Percentiles rank a stretch among this genome's conserved stretches.
Evolutionary conservation across 2,888 invertebrate genomes (phyloP).

Genomic region (Erebia palarica): DNA sequence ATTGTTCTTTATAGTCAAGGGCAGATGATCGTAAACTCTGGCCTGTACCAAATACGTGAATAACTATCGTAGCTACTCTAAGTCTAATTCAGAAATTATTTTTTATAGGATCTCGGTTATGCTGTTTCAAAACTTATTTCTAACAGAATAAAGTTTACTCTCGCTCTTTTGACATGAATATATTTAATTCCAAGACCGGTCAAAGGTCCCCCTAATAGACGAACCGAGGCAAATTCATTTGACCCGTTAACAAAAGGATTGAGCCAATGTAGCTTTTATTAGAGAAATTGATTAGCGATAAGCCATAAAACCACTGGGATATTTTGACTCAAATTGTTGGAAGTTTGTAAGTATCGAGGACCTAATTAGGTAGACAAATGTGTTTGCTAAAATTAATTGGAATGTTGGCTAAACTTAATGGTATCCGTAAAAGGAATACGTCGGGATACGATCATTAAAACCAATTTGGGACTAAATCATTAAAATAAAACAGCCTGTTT

Average conservation of each 20-base stretch:
- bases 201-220: constrained; percentile 21
- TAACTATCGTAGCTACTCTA: constrained; percentile 28
- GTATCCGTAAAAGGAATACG: background rate
- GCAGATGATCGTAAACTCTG: constrained; percentile 32
- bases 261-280: constrained; percentile 25
- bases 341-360: no score
- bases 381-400: background rate
- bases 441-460: background rate
- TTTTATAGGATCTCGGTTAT: background rate
- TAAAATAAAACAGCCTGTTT: background rate
- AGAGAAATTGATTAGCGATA: constrained; percentile 19
- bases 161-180: constrained; percentile 6
- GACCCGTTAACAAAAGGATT: constrained; percentile 29
- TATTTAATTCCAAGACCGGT: constrained; percentile 13
- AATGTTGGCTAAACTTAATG: background rate
- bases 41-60: constrained; percentile 28
- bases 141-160: constrained; percentile 13
- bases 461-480: background rate
- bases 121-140: background rate
- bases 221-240: constrained; percentile 32
- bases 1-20: constrained; percentile 40
- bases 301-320: constrained; percentile 14
- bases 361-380: background rate
- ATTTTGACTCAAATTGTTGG: background rate
- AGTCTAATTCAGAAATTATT: constrained; percentile 3